Percentiles rank a stretch among this genome's conserved stretches.
Conservation (phyloP, 2,797 vertebrate genomes). For the Dryobates pubescens region DNA sequence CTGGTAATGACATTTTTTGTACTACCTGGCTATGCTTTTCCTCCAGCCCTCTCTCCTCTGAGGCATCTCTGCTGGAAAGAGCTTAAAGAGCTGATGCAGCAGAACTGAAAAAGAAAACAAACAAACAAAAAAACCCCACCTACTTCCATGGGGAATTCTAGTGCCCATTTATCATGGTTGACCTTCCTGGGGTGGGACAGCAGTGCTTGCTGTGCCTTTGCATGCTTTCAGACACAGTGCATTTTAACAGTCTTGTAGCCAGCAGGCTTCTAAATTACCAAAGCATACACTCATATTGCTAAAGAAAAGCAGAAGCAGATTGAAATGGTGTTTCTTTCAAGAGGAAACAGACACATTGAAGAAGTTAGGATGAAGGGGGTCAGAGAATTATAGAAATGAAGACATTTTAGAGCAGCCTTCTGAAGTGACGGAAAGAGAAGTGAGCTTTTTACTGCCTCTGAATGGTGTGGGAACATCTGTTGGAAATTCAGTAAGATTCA, state of each 20-base stretch:
- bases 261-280: neutral
- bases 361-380: neutral
- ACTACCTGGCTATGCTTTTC: neutral
- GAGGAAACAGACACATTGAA: neutral
- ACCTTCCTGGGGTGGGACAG: neutral
- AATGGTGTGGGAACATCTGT: neutral
- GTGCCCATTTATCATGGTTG: neutral
- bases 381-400: neutral
- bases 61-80: neutral
- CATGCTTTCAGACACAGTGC: neutral
- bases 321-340: neutral
- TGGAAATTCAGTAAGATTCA: neutral
- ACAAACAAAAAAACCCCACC: no score
- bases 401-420: neutral
- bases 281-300: neutral
- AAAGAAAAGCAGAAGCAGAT: neutral
- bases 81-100: neutral
- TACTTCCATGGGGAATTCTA: neutral
- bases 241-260: neutral
- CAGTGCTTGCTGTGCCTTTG: neutral
- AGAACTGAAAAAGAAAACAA: neutral
- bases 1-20: neutral
- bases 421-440: neutral
- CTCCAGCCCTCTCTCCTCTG: neutral
- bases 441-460: neutral